phyloP scores from a whole-genome alignment of 1,140 invertebrate species.

The Drosophila baimaii region DNA sequence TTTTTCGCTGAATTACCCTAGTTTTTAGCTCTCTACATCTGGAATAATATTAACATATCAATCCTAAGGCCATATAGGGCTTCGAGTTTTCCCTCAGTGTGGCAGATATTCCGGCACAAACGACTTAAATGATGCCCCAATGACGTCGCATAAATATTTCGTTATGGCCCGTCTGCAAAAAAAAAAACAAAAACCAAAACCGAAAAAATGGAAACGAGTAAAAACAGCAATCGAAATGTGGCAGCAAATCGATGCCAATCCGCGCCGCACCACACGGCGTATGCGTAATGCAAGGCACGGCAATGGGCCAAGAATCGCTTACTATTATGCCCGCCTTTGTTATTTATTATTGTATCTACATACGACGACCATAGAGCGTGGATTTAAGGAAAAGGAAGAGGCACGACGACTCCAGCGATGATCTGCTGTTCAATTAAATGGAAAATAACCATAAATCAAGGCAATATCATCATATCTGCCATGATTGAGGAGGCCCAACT shows the following conservation, averaged over 20 bases:
- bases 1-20: not conserved
- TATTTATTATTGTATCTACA: slow-evolving; percentile 53
- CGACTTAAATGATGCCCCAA: slow-evolving; percentile 79
- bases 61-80: not conserved
- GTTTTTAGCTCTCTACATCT: not conserved
- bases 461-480: slow-evolving; percentile 38
- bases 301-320: slow-evolving; percentile 52
- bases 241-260: slow-evolving; percentile 64
- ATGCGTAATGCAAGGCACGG: slow-evolving; percentile 63
- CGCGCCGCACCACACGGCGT: slow-evolving; percentile 46
- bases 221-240: slow-evolving; percentile 57
- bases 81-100: slow-evolving; percentile 7
- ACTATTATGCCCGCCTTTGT: slow-evolving; percentile 53
- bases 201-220: slow-evolving; percentile 2
- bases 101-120: slow-evolving; percentile 28
- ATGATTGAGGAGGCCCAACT: slow-evolving; percentile 33
- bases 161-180: slow-evolving; percentile 55
- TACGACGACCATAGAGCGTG: not conserved
- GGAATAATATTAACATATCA: too few relatives aligned
- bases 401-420: not conserved
- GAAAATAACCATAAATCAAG: slow-evolving; percentile 47
- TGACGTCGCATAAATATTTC: slow-evolving; percentile 78
- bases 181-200: not conserved
- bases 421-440: slow-evolving; percentile 44
- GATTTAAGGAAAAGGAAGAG: slow-evolving; percentile 6